Evolutionary conservation across 2,888 invertebrate genomes (phyloP).

Genomic region (Dorcus hopei): DNA sequence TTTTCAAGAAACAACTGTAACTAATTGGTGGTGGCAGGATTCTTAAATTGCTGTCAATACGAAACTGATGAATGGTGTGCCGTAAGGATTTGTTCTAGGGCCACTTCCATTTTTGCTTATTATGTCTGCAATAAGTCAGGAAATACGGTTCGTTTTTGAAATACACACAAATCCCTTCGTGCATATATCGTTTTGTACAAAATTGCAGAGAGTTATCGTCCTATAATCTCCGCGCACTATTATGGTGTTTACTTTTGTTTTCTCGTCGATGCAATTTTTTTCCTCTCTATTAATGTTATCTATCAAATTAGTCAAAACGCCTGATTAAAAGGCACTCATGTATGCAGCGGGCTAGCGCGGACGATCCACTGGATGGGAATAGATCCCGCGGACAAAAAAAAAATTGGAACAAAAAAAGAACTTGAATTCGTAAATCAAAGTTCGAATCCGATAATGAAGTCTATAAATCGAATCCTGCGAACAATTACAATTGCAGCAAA

Average conservation of each 20-base stretch:
- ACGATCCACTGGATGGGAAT: slow-evolving; percentile 12
- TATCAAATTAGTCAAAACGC: slow-evolving; percentile 14
- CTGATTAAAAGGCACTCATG: slow-evolving; percentile 14
- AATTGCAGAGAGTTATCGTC: neutral
- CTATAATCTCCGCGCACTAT: neutral
- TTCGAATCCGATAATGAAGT: slow-evolving; percentile 19
- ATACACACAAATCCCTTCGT: no score
- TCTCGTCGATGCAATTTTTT: neutral
- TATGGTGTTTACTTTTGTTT: neutral
- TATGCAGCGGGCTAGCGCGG: slow-evolving; percentile 7
- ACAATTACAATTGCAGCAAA: slow-evolving; percentile 38
- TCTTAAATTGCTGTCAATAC: no score
- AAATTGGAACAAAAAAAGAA: slow-evolving; percentile 6
- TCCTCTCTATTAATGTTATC: slow-evolving; percentile 6
- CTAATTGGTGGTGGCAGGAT: no score
- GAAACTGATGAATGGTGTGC: no score
- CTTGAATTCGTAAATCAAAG: slow-evolving; percentile 15
- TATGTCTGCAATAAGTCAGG: no score
- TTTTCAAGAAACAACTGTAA: no score
- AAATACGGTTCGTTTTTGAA: no score
- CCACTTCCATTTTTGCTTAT: no score
- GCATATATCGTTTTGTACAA: neutral
- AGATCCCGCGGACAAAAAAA: neutral
- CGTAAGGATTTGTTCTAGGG: no score
- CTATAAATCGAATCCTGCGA: slow-evolving; percentile 38